Evolutionary conservation across 1,140 invertebrate species (phyloP).

Genomic region (Nymphalis io): DNA sequence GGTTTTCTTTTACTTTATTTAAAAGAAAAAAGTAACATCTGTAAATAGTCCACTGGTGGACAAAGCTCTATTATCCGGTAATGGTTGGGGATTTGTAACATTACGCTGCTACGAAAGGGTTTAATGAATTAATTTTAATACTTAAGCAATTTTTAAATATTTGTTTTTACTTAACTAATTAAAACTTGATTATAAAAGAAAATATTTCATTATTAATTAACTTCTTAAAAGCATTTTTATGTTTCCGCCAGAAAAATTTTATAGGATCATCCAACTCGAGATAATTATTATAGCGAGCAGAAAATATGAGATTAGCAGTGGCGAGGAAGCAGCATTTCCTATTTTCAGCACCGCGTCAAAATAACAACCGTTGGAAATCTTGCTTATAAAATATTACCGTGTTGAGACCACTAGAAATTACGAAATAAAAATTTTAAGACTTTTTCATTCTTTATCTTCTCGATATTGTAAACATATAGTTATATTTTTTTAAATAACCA

Average conservation of each 20-base stretch:
- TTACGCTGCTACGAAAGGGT: too few relatives aligned
- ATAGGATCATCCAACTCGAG: conserved; percentile 32
- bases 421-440: background rate
- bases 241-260: conserved; percentile 24
- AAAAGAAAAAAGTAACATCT: too few relatives aligned
- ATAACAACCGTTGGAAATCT: conserved; percentile 26
- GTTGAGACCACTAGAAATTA: background rate
- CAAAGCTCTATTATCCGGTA: too few relatives aligned
- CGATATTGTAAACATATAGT: too few relatives aligned
- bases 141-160: background rate
- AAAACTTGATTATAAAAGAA: background rate
- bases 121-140: too few relatives aligned
- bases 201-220: conserved; percentile 15
- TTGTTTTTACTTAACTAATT: background rate
- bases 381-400: conserved; percentile 31
- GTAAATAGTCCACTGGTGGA: too few relatives aligned
- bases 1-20: too few relatives aligned
- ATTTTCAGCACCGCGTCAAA: conserved; percentile 22
- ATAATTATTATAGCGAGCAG: conserved; percentile 31
- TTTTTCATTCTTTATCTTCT: too few relatives aligned
- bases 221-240: conserved; percentile 31
- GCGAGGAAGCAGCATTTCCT: conserved; percentile 30
- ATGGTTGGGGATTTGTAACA: too few relatives aligned
- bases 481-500: too few relatives aligned
- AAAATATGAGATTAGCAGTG: conserved; percentile 30